Conservation (phyloP, 2,888 invertebrate genomes). For the Abrostola triplasia region DNA sequence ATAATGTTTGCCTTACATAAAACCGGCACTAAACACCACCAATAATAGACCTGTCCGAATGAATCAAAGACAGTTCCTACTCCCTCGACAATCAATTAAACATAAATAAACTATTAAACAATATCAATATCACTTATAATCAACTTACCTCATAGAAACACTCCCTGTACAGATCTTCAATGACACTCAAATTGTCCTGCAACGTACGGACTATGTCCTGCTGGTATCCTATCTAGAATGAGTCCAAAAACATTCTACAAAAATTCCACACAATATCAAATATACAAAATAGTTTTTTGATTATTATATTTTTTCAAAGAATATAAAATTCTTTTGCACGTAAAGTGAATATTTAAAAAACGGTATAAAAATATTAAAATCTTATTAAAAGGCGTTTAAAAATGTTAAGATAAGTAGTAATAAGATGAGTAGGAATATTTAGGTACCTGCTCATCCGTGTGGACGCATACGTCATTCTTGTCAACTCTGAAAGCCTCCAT, state of each 20-base stretch:
- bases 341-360: too few relatives aligned
- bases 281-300: too few relatives aligned
- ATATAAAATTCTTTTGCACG: neutral
- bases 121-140: neutral
- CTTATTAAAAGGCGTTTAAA: too few relatives aligned
- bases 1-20: too few relatives aligned
- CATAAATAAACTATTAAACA: neutral
- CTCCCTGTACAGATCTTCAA: conserved; percentile 81
- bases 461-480: conserved; percentile 61
- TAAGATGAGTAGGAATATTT: too few relatives aligned
- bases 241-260: conserved; percentile 15
- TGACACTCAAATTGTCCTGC: conserved; percentile 73
- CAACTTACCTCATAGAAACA: conserved; percentile 82
- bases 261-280: neutral
- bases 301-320: neutral
- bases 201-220: conserved; percentile 69
- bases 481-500: conserved; percentile 55
- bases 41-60: neutral
- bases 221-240: conserved; percentile 68
- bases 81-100: neutral
- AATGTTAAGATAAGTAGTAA: too few relatives aligned
- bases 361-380: too few relatives aligned
- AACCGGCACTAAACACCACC: too few relatives aligned
- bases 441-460: conserved; percentile 65
- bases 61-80: neutral